Percentiles rank a stretch among this genome's conserved stretches.
phyloP scores from a whole-genome alignment of 2,888 invertebrate species.

The Nezara viridula region DNA sequence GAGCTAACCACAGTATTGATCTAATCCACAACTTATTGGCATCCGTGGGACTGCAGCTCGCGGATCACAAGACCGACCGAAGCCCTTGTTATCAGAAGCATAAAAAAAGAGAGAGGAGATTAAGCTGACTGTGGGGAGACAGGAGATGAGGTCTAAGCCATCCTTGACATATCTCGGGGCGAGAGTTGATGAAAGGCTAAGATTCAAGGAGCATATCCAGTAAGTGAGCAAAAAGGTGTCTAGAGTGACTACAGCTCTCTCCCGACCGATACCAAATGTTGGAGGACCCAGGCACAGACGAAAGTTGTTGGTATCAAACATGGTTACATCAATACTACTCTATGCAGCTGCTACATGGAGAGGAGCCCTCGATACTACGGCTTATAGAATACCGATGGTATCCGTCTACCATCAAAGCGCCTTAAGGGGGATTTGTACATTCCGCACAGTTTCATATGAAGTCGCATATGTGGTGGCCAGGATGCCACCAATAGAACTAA shows the following conservation, averaged over 20 bases:
- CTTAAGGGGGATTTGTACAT: no score
- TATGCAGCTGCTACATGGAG: not conserved
- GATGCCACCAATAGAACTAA: no score
- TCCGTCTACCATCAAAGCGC: no score
- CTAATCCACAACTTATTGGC: not conserved
- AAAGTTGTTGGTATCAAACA: not conserved
- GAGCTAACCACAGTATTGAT: not conserved
- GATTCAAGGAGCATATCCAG: no score
- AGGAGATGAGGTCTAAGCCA: not conserved
- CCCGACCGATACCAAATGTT: not conserved
- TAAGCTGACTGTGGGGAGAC: not conserved
- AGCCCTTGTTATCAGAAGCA: not conserved
- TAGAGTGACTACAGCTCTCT: not conserved
- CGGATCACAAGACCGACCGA: not conserved
- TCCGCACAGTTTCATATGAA: no score
- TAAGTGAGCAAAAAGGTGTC: no score
- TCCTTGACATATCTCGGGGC: not conserved
- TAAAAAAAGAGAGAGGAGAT: not conserved
- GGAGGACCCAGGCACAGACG: not conserved
- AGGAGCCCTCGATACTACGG: not conserved
- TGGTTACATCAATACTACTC: not conserved
- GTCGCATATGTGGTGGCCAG: no score
- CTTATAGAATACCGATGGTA: no score
- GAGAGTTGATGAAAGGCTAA: not conserved
- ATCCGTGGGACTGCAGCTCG: not conserved